Base-by-base conservation (phyloP, 2,113 vertebrate species). In the Cichladusa arquata region DNA sequence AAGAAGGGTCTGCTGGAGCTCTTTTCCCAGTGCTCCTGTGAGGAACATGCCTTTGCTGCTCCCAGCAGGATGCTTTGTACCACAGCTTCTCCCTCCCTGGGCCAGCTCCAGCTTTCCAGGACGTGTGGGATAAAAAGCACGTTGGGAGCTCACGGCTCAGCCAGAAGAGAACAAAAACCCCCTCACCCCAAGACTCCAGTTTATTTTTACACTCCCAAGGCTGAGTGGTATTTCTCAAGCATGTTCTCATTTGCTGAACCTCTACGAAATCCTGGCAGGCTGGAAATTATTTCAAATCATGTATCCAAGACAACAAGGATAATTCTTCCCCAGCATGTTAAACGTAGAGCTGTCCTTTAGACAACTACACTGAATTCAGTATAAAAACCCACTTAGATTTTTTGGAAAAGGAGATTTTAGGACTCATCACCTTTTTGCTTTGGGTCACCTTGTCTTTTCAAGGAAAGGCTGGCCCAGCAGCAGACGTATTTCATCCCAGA, bases 221-320 rank as follows among this genome's bases (percentile, higher is more conserved):
- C 91, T 22, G 45, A 93, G 89, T 3, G 2, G 81, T 73, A 51
- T 90, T 91, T 93, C 92, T 95, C 4, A 0, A 80, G 54, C 85
- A 18, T 62, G 78, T 89, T 95, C 92, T 79, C 74, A 61, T 88
- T 73, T 90, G 85, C 74, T 51, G 79, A 93, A 77, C 64, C 82
- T 92, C 94, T 67, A 69, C 0, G 0, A 96, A 81, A 90, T 81
- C 82, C 92, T 95, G 28, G 40, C 88, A 94, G 86, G 65, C 77
- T 93, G 57, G 77, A 76, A 92, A 94, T 90, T 14, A 70, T 90
- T 96, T 86, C 2, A 0, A 94, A 78, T 74, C 82, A 24, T 17
- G 93, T 95, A 82, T 96, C 94, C 96, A 96, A 93, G 96, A 96
- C 94, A 96, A 96, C 90, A 44, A 50, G 77, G 82, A 74, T 51